Evolutionary conservation across 2,888 invertebrate genomes (phyloP), one percentile per base, ranked within the genome.

Genomic region (Agriotes lineatus): DNA sequence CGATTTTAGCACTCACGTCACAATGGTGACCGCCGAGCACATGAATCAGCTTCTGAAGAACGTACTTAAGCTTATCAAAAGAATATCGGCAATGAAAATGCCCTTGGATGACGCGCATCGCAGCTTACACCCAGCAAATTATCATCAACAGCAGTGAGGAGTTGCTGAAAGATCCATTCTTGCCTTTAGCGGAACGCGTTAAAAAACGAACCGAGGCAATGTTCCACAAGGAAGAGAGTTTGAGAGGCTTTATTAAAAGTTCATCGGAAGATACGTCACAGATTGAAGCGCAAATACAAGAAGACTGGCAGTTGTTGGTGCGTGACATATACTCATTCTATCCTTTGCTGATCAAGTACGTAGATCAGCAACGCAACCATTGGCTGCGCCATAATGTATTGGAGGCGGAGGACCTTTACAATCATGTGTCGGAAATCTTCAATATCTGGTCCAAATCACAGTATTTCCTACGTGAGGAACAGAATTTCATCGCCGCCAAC

Each of bases 81-180:
- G 86, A 98, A 99, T 82, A 96, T 99, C 54, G 99, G 99, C 57
- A 95, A 96, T 76, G 96, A 96, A 76, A 94, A 91, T 82, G 95
- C 99, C 96, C 97, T 0, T 99, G 99, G 99, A 97, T 99, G 96
- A 99, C 97, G 0, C 89, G 98, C 69, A 98, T 99, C 77, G 99
- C 99, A 0, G 95, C 96, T 0, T 96, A 95, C 83, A 96, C 96
- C 0, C 96, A 96, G 79, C 98, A 99, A 83, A 98, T 99, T 76
- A 99, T 99, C 74, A 96, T 97, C 76, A 98, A 98, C 82, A 97
- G 98, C 10, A 97, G 98, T 0, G 97, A 97, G 80, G 97, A 97
- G 79, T 86, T 99, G 73, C 86, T 99, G 25, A 92, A 94, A 79
- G 98, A 98, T 83, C 96, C 97, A 33, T 96, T 99, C 87, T 86